These are phyloP conservation scores for Epizoanthus scotinus DNA, from an alignment of 92 coral and sea anemone genomes.

Conservation along the genomic window DNA sequence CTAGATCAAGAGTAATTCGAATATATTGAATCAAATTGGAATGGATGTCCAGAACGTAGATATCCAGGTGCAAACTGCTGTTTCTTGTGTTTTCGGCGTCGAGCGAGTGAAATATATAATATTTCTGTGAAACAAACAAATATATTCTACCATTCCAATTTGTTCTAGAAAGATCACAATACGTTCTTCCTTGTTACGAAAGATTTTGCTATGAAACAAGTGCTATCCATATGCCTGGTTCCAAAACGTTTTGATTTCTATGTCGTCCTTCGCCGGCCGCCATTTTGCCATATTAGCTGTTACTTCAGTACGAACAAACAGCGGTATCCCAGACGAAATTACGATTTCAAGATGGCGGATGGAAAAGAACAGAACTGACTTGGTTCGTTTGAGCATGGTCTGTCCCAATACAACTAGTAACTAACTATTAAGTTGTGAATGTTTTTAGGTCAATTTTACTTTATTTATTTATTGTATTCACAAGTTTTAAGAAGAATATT, in stretches of 20 bases:
- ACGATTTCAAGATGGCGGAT: conserved; percentile 20
- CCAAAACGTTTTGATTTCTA: background rate
- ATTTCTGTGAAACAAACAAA: background rate
- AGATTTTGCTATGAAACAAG: background rate
- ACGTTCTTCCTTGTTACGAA: background rate
- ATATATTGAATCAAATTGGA: conserved; percentile 13
- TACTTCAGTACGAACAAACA: background rate
- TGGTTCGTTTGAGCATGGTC: background rate
- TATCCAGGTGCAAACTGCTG: background rate
- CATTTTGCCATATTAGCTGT: background rate
- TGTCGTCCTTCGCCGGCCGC: background rate
- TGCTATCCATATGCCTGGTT: conserved; percentile 2
- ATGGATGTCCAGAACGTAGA: background rate
- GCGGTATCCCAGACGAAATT: background rate
- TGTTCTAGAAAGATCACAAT: background rate
- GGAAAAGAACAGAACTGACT: background rate
- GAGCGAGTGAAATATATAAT: too few species aligned
- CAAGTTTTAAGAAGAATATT: too few species aligned
- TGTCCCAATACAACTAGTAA: background rate
- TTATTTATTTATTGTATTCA: too few species aligned
- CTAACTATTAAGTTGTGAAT: background rate
- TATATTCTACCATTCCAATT: background rate
- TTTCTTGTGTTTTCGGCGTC: background rate
- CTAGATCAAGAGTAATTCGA: background rate
- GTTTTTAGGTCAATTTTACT: background rate